Base-by-base conservation (phyloP, 1,140 invertebrate species). In the Drosophila insularis region DNA sequence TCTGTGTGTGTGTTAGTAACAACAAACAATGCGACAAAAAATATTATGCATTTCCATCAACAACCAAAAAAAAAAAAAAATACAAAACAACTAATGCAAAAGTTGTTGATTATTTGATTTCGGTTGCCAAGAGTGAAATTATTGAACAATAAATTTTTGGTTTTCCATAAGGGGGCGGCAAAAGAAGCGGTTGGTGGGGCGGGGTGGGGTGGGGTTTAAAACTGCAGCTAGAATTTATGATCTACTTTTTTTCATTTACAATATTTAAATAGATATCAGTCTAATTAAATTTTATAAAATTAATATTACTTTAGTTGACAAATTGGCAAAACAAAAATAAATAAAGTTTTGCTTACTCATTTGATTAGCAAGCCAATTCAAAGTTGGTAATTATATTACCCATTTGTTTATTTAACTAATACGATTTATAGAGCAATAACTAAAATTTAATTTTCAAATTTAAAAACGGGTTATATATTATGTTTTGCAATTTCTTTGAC, bases 51-150 rank as follows among this genome's bases (percentile, higher is more conserved):
- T 73, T 67, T 68, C 71, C 43, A 50, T 50, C 43, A 50, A 50
- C 17, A 50, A 21, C 43, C 43, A 21, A 50, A 81, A 68, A 79
- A 80, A 78, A 69, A 60, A 69, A 81, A 27, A 27, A 27, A 27
- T 27, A 27, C 27, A 27, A 27, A 27, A 27, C 27, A 27, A 87
- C 71, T 87, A 79, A 87, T 73, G 68, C 75, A 73, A 68, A 76
- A 79, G 82, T 82, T 86, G 79, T 87, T 79, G 70, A 74, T 76
- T 87, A 74, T 87, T 50, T 74, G 71, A 78, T 78, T 78, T 78
- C 71, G 82, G 82, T 87, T 87, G 82, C 82, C 82, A 82, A 82
- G 84, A 87, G 82, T 86, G 82, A 87, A 87, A 87, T 77, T 87
- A 87, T 87, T 87, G 79, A 82, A 87, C 79, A 86, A 87, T 85